A percentile compares a stretch with the other conserved stretches of the same genome.
Conservation (phyloP, 2,888 invertebrate genomes). For the Malthinus flaveolus region DNA sequence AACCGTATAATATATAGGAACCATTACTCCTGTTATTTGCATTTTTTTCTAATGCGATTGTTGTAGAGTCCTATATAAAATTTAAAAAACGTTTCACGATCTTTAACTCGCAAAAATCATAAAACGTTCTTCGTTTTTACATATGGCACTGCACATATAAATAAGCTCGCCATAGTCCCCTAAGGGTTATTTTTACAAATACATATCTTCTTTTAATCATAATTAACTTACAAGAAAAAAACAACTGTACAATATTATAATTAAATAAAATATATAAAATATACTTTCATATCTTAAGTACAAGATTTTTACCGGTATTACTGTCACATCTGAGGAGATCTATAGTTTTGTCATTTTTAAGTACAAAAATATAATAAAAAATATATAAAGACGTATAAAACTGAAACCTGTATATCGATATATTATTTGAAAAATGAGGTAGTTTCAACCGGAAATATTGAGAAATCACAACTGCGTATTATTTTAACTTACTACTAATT, state of each 20-base stretch:
- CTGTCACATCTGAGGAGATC: conserved; percentile 41
- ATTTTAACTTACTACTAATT: conserved; percentile 12
- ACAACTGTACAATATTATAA: conserved; percentile 45
- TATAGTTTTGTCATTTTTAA: conserved; percentile 23
- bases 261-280: conserved; percentile 36
- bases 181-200: conserved; percentile 36
- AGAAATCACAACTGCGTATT: conserved; percentile 26
- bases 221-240: conserved; percentile 40
- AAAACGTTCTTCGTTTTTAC: conserved; percentile 35
- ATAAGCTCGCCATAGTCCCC: conserved; percentile 48
- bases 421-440: conserved; percentile 34
- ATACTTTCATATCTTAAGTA: conserved; percentile 39
- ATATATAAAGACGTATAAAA: conserved; percentile 25
- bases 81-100: conserved; percentile 30
- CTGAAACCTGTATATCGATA: conserved; percentile 21
- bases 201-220: conserved; percentile 30
- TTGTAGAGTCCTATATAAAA: conserved; percentile 46
- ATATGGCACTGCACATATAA: conserved; percentile 51
- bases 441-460: conserved; percentile 30
- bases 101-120: conserved; percentile 29
- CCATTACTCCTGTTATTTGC: conserved; percentile 53
- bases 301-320: conserved; percentile 47
- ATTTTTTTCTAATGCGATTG: conserved; percentile 49
- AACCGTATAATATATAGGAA: conserved; percentile 54
- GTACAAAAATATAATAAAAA: conserved; percentile 27